Evolutionary conservation across 1,140 invertebrate genomes (phyloP), one percentile per base, ranked within the genome.

Genomic region (Formica selysi): DNA sequence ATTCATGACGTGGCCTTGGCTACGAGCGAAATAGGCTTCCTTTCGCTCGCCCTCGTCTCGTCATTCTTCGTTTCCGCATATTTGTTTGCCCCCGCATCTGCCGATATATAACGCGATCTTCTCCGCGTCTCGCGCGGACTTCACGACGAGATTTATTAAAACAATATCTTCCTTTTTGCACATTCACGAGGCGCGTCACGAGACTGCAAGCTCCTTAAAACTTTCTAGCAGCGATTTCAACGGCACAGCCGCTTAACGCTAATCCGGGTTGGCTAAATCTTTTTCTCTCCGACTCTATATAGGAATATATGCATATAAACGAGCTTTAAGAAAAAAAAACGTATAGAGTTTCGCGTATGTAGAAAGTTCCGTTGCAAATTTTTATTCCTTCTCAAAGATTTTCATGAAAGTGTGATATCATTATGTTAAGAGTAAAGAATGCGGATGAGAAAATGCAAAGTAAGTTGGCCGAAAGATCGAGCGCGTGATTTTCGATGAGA

Each of bases 1-100:
- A 89, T 89, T 89, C 86, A 87, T 80, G 86, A 87, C 86, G 81
- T 62, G 85, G 85, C 48, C 67, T 73, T 71, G 78, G 67, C 61
- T 73, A 83, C 41, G 13, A 6, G n/a, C 44, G 61, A 86, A 86
- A 81, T 83, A 68, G 38, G 78, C 59, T 70, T 68, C 44, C 36
- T 83, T 36, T 71, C 57, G 64, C 32, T 86, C 64, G 6, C n/a
- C 16, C 26, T 76, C 73, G 13, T 70, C n/a, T 61, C 65, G 59
- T 78, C 59, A 54, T 36, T 65, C 70, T 41, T 36, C 59, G 61
- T 85, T 41, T 78, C 44, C 44, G 29, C 26, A 22, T 65, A 36
- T 85, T 65, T 76, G 57, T 76, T 16, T 54, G 29, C 32, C 44
- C 2, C 57, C 38, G 48, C 16, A 13, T 64, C 13, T 26, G 71